Conservation (phyloP, 1,140 invertebrate species). For the Phymastichus coffea region DNA sequence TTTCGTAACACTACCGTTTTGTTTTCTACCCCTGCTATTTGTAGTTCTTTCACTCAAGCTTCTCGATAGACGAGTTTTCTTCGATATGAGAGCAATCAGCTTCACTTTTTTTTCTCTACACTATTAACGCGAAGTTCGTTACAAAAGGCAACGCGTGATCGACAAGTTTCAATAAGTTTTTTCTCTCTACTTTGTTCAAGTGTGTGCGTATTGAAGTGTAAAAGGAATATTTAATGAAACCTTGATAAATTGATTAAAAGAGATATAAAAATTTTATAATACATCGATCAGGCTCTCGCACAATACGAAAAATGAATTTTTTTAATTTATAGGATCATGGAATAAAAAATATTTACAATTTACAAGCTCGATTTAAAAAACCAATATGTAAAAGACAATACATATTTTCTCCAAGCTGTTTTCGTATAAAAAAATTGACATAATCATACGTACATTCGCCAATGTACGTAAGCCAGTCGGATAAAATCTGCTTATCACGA, state of each 20-base stretch:
- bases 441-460: background rate
- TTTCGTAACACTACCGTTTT: background rate
- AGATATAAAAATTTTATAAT: too few species aligned
- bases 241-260: background rate
- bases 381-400: too few species aligned
- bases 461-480: background rate
- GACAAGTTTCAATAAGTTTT: slow-evolving; percentile 30
- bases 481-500: too few species aligned
- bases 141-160: slow-evolving; percentile 53
- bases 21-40: background rate
- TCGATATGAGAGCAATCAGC: slow-evolving; percentile 33
- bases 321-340: too few species aligned
- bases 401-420: too few species aligned
- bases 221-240: slow-evolving; percentile 7
- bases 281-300: slow-evolving; percentile 7
- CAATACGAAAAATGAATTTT: background rate
- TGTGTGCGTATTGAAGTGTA: slow-evolving; percentile 17
- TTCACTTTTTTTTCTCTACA: slow-evolving; percentile 32
- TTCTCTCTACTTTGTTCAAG: slow-evolving; percentile 16
- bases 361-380: too few species aligned
- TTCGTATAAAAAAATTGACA: background rate
- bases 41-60: background rate
- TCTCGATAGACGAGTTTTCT: slow-evolving; percentile 11
- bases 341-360: too few species aligned
- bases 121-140: slow-evolving; percentile 43